Evolutionary conservation across 1,140 invertebrate genomes (phyloP).

Genomic region (Gonioctena quinquepunctata): DNA sequence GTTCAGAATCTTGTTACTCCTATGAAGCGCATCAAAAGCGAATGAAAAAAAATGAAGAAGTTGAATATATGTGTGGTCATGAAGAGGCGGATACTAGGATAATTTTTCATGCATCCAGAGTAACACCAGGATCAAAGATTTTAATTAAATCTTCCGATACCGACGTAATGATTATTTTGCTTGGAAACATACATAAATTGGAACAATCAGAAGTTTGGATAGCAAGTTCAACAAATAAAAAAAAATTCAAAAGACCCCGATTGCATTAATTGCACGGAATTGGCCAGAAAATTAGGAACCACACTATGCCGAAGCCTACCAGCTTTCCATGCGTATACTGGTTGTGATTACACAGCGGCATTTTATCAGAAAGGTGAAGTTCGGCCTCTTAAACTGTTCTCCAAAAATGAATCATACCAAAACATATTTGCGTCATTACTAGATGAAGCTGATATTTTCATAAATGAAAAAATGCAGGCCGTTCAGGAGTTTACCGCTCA

Average conservation of each 20-base stretch:
- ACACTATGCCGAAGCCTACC: conserved; percentile 14
- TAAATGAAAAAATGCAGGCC: conserved; percentile 4
- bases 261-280: conserved; percentile 18
- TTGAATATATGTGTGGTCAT: neutral
- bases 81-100: conserved; percentile 6
- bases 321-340: conserved; percentile 13
- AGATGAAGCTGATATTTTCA: conserved; percentile 21
- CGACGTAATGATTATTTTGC: conserved; percentile 18
- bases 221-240: conserved; percentile 12
- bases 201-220: conserved; percentile 6
- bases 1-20: neutral
- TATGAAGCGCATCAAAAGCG: neutral
- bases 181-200: conserved; percentile 17
- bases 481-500: neutral
- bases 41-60: neutral
- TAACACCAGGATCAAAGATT: conserved; percentile 6
- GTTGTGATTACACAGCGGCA: conserved; percentile 13
- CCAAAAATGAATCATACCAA: conserved; percentile 15
- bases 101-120: conserved; percentile 1
- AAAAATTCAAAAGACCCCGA: conserved; percentile 6
- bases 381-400: neutral
- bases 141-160: conserved; percentile 19
- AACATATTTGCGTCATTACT: conserved; percentile 11
- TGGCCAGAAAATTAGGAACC: conserved; percentile 3
- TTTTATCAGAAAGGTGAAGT: conserved; percentile 15